Conservation (phyloP, 2,888 invertebrate species). For the Punctoribates punctum region DNA sequence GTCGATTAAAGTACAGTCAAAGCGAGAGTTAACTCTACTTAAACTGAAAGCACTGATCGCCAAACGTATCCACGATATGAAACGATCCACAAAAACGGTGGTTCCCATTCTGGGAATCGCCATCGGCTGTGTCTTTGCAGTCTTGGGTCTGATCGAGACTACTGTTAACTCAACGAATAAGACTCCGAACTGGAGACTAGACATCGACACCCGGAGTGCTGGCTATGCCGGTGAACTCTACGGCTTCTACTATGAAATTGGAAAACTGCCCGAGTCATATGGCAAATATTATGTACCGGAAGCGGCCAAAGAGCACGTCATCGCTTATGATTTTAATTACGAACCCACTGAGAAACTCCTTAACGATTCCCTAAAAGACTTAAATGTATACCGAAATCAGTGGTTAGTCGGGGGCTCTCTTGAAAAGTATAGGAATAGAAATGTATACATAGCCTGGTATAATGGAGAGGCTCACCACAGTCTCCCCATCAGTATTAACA, state of each 20-base stretch:
- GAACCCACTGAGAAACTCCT: conserved; percentile 28
- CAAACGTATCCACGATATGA: conserved; percentile 41
- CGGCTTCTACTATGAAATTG: conserved; percentile 38
- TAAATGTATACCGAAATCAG: conserved; percentile 36
- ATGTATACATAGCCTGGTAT: conserved; percentile 42
- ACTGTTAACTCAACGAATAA: conserved; percentile 38
- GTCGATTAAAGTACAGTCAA: conserved; percentile 21
- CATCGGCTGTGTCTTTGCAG: conserved; percentile 40
- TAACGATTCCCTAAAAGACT: conserved; percentile 30
- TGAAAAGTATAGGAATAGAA: conserved; percentile 39
- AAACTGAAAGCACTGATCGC: conserved; percentile 38
- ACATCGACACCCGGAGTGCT: conserved; percentile 36
- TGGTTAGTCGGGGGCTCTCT: conserved; percentile 42
- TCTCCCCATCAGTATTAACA: conserved; percentile 41
- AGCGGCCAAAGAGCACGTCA: conserved; percentile 4
- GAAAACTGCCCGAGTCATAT: conserved; percentile 6
- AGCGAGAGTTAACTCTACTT: conserved; percentile 31
- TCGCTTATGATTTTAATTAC: background rate
- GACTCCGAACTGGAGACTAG: conserved; percentile 37
- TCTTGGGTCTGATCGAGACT: conserved; percentile 40
- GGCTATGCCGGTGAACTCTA: conserved; percentile 30
- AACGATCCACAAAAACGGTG: conserved; percentile 37
- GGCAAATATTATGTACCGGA: conserved; percentile 34
- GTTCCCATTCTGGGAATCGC: conserved; percentile 41
- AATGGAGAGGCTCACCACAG: conserved; percentile 43